A percentile compares a stretch with the other conserved stretches of the same genome.
Evolutionary conservation across 1,140 invertebrate species (phyloP).

Genomic region (Zaprionus nigranus): DNA sequence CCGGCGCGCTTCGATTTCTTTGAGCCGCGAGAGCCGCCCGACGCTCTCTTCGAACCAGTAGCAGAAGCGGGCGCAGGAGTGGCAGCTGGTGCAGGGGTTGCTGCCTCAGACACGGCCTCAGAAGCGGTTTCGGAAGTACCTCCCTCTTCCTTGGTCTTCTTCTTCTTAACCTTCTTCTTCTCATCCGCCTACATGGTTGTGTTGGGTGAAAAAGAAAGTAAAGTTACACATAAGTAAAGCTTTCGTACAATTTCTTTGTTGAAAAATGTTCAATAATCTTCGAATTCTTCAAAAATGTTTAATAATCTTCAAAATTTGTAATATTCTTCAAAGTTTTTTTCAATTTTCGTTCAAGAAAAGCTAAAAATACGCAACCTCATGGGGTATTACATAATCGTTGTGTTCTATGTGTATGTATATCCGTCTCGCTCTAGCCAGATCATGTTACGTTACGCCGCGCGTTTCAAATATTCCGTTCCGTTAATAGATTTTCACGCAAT

Average conservation of each 20-base stretch:
- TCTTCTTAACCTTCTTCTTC: constrained; percentile 93
- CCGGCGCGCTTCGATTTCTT: constrained; percentile 93
- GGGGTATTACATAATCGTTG: constrained; percentile 62
- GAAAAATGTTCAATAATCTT: constrained; percentile 3
- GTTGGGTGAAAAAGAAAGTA: constrained; percentile 15
- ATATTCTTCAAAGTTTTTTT: neutral
- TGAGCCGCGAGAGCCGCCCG: constrained; percentile 87
- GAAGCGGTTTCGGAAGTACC: constrained; percentile 87
- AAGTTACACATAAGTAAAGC: constrained; percentile 25
- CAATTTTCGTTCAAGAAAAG: neutral
- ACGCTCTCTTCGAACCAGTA: constrained; percentile 87
- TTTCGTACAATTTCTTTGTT: neutral
- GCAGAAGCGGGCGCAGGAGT: constrained; percentile 86
- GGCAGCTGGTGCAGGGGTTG: constrained; percentile 86
- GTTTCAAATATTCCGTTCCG: constrained; percentile 57
- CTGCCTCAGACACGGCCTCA: constrained; percentile 86
- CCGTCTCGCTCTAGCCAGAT: constrained; percentile 60
- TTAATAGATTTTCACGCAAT: constrained; percentile 63
- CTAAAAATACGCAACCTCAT: constrained; percentile 34
- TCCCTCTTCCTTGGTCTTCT: constrained; percentile 91
- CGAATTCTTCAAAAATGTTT: too few species aligned
- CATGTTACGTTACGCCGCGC: constrained; percentile 66
- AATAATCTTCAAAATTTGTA: constrained; percentile 13
- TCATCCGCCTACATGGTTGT: constrained; percentile 88
- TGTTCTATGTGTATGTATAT: constrained; percentile 27